These are phyloP conservation scores for Bombus consobrinus DNA, from an alignment of 1,140 invertebrate species.

Conservation along the genomic window DNA sequence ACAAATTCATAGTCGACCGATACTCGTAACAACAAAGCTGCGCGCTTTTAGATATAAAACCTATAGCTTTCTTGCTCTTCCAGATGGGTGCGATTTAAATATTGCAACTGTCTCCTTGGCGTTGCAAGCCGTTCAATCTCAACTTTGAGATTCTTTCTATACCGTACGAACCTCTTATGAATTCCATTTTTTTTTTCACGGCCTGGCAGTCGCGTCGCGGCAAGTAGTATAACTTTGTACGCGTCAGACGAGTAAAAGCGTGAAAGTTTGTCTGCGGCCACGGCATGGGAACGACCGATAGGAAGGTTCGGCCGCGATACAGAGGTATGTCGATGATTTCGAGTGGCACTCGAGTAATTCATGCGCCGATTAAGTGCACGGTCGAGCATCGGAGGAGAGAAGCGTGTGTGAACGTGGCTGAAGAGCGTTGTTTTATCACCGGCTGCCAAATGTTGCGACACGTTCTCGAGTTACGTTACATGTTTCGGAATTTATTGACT, in stretches of 20 bases:
- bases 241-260: constrained; percentile 9
- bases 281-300: constrained; percentile 56
- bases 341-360: constrained; percentile 68
- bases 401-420: constrained; percentile 7
- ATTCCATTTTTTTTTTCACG: background rate
- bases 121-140: no score
- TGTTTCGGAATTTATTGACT: background rate
- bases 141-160: no score
- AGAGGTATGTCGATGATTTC: constrained; percentile 64
- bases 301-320: constrained; percentile 47
- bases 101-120: no score
- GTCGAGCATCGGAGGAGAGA: constrained; percentile 5
- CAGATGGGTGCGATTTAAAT: no score
- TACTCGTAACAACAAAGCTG: no score
- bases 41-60: no score
- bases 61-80: no score
- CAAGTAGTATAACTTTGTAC: constrained; percentile 31
- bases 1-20: no score
- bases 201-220: background rate
- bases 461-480: background rate
- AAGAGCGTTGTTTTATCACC: constrained; percentile 31
- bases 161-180: background rate
- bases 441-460: constrained; percentile 33
- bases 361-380: constrained; percentile 57
- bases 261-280: constrained; percentile 28